A percentile compares a stretch with the other conserved stretches of the same genome.
Evolutionary conservation across 2,888 invertebrate genomes (phyloP).

Genomic region (Branchipolynoe longqiensis): DNA sequence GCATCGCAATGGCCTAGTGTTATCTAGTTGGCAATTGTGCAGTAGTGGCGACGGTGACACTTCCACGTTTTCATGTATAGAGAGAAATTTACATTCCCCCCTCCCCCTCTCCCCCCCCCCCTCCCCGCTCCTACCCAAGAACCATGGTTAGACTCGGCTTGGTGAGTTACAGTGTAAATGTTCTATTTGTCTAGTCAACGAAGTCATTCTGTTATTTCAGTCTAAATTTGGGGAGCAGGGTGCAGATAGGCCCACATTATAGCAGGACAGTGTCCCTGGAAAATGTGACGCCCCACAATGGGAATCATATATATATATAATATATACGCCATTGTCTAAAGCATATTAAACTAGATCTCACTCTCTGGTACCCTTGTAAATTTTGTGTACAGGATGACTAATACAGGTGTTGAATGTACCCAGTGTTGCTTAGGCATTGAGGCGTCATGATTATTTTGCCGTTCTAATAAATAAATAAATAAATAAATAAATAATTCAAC

Average conservation of each 20-base stretch:
- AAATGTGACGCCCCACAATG: no score
- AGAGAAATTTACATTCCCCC: constrained; percentile 4
- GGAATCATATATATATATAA: no score
- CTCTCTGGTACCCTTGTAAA: constrained; percentile 1
- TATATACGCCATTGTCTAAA: background rate
- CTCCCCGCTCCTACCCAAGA: no score
- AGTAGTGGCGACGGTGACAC: background rate
- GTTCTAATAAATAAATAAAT: no score
- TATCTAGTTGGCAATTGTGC: constrained; percentile 26
- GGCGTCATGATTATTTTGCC: constrained; percentile 26
- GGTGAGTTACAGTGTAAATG: background rate
- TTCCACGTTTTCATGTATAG: constrained; percentile 19
- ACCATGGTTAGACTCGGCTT: constrained; percentile 2
- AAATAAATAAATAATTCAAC: no score
- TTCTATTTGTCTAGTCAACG: constrained; percentile 29
- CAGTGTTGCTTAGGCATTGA: constrained; percentile 42
- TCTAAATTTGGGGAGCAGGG: no score
- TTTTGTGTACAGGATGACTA: constrained; percentile 27
- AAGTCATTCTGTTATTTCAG: no score
- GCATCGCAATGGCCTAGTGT: no score
- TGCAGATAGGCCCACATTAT: no score
- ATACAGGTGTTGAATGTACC: constrained; percentile 29
- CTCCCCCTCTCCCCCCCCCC: no score
- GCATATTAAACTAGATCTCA: constrained; percentile 34
- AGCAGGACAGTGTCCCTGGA: no score